phyloP scores from a whole-genome alignment of 2,888 invertebrate species.

The Chelonus formosanus region DNA sequence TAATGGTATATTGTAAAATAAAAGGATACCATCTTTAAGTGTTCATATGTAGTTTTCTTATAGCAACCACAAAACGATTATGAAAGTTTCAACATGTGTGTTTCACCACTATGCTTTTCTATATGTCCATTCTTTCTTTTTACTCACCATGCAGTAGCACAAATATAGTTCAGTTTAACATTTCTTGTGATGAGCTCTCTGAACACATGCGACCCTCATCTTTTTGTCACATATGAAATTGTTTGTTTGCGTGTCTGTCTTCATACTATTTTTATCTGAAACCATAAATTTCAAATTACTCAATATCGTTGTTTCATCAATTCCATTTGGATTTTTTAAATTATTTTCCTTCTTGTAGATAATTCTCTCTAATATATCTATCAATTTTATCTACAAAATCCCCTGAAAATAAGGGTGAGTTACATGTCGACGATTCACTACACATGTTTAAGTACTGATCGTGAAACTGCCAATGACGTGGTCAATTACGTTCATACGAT shows the following conservation, averaged over 20 bases:
- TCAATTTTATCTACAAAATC: neutral
- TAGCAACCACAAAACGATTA: slow-evolving; percentile 33
- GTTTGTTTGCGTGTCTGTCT: slow-evolving; percentile 36
- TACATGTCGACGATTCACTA: neutral
- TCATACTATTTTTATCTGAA: slow-evolving; percentile 29
- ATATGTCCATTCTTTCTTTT: slow-evolving; percentile 4
- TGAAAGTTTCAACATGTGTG: slow-evolving; percentile 42
- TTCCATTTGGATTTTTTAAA: too few relatives aligned
- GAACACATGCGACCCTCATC: slow-evolving; percentile 8
- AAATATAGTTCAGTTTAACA: slow-evolving; percentile 1
- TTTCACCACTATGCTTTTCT: neutral
- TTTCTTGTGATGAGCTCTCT: too few relatives aligned
- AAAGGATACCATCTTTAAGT: slow-evolving; percentile 26
- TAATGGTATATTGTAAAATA: neutral
- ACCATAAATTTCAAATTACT: too few relatives aligned
- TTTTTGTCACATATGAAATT: slow-evolving; percentile 18
- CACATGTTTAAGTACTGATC: slow-evolving; percentile 1
- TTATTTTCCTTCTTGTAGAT: too few relatives aligned
- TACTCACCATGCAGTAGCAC: neutral
- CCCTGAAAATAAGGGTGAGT: neutral
- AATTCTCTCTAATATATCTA: too few relatives aligned
- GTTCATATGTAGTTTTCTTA: slow-evolving; percentile 31
- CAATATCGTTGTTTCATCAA: too few relatives aligned
- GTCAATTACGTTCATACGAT: slow-evolving; percentile 24
- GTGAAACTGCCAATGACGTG: slow-evolving; percentile 16